Conservation (phyloP, 1,140 invertebrate genomes). For the Drosophila persimilis region DNA sequence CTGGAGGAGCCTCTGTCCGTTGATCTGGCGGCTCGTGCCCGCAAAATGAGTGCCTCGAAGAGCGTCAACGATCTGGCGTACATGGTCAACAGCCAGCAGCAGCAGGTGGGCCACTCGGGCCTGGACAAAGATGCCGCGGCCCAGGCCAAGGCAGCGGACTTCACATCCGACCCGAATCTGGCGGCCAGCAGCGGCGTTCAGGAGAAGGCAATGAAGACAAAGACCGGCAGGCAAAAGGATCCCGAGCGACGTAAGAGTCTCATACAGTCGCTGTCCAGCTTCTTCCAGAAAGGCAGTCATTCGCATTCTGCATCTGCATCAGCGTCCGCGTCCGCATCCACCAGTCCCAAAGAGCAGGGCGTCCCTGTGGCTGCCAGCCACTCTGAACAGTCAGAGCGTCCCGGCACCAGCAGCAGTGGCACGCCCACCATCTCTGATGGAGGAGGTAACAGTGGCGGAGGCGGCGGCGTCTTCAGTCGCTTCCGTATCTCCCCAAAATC, state of each 20-base stretch:
- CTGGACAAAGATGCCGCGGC: slow-evolving; percentile 39
- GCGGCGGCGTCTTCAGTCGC: slow-evolving; percentile 85
- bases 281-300: slow-evolving; percentile 86
- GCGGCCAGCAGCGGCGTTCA: slow-evolving; percentile 52
- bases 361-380: slow-evolving; percentile 54
- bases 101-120: slow-evolving; percentile 23
- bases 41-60: slow-evolving; percentile 80
- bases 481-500: slow-evolving; percentile 87
- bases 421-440: slow-evolving; percentile 65
- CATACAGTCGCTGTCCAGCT: slow-evolving; percentile 92
- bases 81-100: slow-evolving; percentile 52
- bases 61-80: slow-evolving; percentile 82
- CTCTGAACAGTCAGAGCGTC: slow-evolving; percentile 79
- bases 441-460: slow-evolving; percentile 41
- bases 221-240: slow-evolving; percentile 85
- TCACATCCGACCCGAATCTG: slow-evolving; percentile 86
- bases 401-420: slow-evolving; percentile 73
- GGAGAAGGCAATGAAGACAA: slow-evolving; percentile 73
- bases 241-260: slow-evolving; percentile 90
- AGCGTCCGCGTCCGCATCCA: slow-evolving; percentile 34
- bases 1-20: slow-evolving; percentile 34
- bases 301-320: slow-evolving; percentile 15
- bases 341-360: slow-evolving; percentile 57
- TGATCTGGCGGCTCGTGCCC: slow-evolving; percentile 61
- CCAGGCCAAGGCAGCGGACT: slow-evolving; percentile 62